A percentile compares a stretch with the other conserved stretches of the same genome.
phyloP scores from a whole-genome alignment of 2,113 vertebrate species.

The Rhagologus leucostigma region DNA sequence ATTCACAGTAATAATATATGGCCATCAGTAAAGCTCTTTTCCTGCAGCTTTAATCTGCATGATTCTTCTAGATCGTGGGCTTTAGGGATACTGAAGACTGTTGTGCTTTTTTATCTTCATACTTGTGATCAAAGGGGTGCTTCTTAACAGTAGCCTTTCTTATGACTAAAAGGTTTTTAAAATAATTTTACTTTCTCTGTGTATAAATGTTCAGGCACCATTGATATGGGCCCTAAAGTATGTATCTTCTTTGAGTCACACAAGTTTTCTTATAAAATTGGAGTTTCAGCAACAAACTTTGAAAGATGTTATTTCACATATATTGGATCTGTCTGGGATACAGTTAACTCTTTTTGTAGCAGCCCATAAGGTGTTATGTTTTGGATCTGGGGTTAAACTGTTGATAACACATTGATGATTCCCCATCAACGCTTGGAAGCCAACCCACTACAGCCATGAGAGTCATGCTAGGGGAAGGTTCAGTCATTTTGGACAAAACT shows the following conservation, averaged over 20 bases:
- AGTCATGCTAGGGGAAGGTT: not conserved
- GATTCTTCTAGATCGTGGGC: not conserved
- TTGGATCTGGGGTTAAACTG: not conserved
- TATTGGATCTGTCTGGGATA: not conserved
- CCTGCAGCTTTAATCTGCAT: not conserved
- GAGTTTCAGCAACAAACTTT: not conserved
- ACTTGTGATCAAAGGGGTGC: not conserved
- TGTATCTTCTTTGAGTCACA: not conserved
- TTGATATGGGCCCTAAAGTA: not conserved
- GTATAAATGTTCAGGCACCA: not conserved
- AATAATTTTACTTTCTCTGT: not conserved
- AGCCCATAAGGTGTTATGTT: not conserved
- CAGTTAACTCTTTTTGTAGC: not conserved
- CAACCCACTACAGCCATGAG: not conserved
- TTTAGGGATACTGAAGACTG: not conserved
- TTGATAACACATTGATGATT: not conserved
- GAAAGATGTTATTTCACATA: not conserved
- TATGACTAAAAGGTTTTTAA: not conserved
- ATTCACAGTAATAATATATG: not conserved
- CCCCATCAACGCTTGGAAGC: rapidly evolving
- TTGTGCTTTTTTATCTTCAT: not conserved
- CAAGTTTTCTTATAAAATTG: not conserved
- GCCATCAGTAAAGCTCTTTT: not conserved
- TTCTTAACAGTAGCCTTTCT: not conserved
- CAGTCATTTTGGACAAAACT: not conserved